A percentile compares a stretch with the other conserved stretches of the same genome.
phyloP scores from a whole-genome alignment of 2,888 invertebrate genomes.

The Ceriagrion tenellum region DNA sequence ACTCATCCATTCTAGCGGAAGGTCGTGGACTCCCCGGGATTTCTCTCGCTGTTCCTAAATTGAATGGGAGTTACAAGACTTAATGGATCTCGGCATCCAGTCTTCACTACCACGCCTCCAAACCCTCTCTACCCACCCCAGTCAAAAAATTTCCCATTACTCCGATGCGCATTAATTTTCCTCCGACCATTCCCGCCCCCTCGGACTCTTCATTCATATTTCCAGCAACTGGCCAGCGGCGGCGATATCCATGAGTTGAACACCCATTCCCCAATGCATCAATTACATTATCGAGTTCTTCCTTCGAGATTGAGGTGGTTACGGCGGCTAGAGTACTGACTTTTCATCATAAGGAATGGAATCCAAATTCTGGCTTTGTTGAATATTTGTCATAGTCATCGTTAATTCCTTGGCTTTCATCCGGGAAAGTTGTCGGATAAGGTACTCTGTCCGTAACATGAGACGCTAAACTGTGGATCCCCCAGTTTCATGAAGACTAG shows the following conservation, averaged over 20 bases:
- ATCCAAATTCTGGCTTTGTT: no score
- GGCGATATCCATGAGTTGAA: background rate
- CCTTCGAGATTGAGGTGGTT: background rate
- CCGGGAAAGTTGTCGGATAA: no score
- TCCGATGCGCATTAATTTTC: background rate
- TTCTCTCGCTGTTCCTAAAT: background rate
- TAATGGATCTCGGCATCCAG: background rate
- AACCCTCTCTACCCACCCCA: background rate
- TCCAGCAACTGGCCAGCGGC: conserved; percentile 21
- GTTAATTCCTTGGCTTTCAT: no score
- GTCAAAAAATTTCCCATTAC: background rate
- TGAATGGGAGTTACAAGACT: background rate
- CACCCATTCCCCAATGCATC: background rate
- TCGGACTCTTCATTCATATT: background rate
- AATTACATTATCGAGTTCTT: background rate
- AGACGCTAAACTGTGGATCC: no score
- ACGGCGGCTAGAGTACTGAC: no score
- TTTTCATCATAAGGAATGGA: no score
- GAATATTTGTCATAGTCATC: no score
- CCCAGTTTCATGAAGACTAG: no score
- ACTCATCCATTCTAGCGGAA: background rate
- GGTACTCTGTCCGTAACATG: no score
- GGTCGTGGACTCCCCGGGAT: background rate
- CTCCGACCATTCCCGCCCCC: background rate
- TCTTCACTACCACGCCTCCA: background rate